phyloP scores from a whole-genome alignment of 2,888 invertebrate species.

The Sphaerophoria taeniata region DNA sequence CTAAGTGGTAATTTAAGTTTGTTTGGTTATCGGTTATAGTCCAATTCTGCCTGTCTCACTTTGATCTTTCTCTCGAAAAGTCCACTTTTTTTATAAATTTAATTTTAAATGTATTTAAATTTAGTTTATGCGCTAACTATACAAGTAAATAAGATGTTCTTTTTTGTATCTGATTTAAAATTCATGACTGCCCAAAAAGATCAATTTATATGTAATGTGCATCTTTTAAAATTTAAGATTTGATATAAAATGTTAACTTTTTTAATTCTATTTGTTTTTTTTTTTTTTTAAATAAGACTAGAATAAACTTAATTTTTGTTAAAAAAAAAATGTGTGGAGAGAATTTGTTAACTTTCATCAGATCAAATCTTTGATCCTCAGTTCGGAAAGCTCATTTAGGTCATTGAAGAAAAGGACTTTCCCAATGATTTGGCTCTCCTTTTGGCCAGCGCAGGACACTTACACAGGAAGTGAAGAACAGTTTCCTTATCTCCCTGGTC shows the following conservation, averaged over 20 bases:
- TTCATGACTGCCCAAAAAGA: slow-evolving; percentile 58
- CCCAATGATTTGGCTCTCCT: no score
- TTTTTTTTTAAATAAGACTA: no score
- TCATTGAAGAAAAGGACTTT: no score
- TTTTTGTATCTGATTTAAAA: neutral
- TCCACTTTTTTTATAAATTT: neutral
- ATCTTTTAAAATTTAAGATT: slow-evolving; percentile 24
- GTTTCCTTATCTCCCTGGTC: no score
- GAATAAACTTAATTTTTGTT: no score
- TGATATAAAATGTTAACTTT: slow-evolving; percentile 5
- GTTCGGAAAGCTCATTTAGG: no score
- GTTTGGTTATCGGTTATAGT: neutral
- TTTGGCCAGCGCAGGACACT: no score
- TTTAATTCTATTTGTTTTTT: neutral
- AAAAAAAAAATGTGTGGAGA: no score
- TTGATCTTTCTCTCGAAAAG: slow-evolving; percentile 44
- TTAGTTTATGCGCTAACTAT: neutral
- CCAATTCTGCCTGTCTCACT: slow-evolving; percentile 1
- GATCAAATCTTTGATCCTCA: no score
- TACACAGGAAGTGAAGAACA: no score
- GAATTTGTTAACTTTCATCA: no score
- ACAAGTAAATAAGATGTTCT: neutral
- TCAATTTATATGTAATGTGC: slow-evolving; percentile 36
- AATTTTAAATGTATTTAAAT: neutral
- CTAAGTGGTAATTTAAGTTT: slow-evolving; percentile 82